phyloP scores from a whole-genome alignment of 2,113 vertebrate genomes.

The Tursiops truncatus region DNA sequence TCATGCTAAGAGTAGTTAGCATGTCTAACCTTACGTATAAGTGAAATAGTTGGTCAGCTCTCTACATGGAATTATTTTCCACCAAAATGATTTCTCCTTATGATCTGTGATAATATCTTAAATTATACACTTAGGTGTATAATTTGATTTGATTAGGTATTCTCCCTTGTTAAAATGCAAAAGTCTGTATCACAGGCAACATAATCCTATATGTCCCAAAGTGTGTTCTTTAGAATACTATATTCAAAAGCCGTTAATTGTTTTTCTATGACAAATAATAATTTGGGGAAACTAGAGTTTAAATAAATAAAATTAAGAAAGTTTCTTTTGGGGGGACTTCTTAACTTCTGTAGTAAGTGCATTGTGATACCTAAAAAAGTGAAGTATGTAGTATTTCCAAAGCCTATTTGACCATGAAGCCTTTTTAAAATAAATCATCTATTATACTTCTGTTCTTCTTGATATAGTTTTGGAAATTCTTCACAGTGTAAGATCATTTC shows the following conservation, averaged over 20 bases:
- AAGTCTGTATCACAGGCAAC: neutral
- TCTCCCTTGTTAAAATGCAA: neutral
- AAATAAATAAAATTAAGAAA: neutral
- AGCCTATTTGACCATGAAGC: neutral
- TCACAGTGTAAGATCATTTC: neutral
- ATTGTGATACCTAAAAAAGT: neutral
- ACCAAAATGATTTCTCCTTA: neutral
- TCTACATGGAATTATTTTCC: neutral
- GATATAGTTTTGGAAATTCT: neutral
- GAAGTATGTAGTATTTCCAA: neutral
- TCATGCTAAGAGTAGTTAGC: neutral
- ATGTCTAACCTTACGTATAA: neutral
- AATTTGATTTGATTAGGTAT: neutral
- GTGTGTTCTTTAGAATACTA: neutral
- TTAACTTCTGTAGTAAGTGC: neutral
- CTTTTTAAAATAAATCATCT: neutral
- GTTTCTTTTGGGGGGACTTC: neutral
- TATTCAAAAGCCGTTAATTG: neutral
- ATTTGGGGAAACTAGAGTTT: neutral
- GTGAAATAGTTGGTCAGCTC: neutral
- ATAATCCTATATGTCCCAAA: neutral
- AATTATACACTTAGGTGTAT: neutral
- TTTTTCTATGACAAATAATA: conserved; percentile 7
- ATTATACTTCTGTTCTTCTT: neutral
- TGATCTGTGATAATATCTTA: neutral